Percentiles rank a stretch among this genome's conserved stretches.
phyloP scores from a whole-genome alignment of 2,888 invertebrate genomes.

The Synergus umbraculus region DNA sequence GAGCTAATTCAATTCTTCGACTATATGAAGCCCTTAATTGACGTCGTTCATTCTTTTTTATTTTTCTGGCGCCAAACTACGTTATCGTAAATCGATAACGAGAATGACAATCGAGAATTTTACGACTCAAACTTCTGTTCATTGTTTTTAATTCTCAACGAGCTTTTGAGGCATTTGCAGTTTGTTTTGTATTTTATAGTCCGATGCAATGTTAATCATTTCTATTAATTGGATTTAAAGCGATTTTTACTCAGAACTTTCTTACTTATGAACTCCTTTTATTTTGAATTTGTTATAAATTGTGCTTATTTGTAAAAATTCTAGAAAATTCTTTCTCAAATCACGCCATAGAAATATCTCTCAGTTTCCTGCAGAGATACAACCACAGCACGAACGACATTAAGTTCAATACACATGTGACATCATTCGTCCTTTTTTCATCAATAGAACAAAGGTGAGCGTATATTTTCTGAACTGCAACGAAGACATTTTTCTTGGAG shows the following conservation, averaged over 20 bases:
- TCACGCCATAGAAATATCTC: not conserved
- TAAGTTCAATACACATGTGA: not conserved
- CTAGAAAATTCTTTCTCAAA: no score
- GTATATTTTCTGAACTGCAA: slow-evolving; percentile 4
- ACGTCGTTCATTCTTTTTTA: no score
- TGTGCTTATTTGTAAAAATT: no score
- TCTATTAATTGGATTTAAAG: not conserved
- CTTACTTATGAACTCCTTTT: no score
- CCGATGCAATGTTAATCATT: no score
- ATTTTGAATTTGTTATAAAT: no score
- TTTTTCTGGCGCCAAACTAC: not conserved
- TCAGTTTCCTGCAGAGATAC: slow-evolving; percentile 1
- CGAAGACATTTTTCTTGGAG: not conserved
- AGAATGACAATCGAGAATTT: not conserved
- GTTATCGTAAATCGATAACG: not conserved
- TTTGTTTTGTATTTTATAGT: no score
- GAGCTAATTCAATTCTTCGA: no score
- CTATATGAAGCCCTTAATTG: no score
- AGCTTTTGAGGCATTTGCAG: no score
- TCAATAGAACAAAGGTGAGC: slow-evolving; percentile 11
- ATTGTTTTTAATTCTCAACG: not conserved
- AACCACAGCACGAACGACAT: slow-evolving; percentile 4
- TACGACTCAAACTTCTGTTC: slow-evolving; percentile 4
- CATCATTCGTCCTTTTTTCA: not conserved
- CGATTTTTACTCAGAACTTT: no score